Evolutionary conservation across 2,797 vertebrate species (phyloP).

Genomic region (Squalus acanthias): DNA sequence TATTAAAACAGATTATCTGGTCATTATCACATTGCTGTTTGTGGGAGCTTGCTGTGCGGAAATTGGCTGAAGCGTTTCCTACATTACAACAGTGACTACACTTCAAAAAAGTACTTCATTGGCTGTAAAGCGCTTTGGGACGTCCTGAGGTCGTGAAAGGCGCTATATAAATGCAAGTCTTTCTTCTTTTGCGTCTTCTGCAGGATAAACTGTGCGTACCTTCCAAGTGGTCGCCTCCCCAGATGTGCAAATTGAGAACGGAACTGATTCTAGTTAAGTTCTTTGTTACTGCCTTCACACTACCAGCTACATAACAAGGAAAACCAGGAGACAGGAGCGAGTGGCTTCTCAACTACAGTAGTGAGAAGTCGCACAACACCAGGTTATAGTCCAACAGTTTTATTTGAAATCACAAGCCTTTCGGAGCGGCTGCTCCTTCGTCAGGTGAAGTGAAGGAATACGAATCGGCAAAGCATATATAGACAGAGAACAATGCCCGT

Average conservation of each 20-base stretch:
- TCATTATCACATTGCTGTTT: background rate
- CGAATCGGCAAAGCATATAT: too few relatives aligned
- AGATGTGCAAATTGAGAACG: background rate
- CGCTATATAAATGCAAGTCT: too few relatives aligned
- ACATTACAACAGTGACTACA: background rate
- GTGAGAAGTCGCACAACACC: too few relatives aligned
- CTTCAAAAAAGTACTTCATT: too few relatives aligned
- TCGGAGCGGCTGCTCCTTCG: too few relatives aligned
- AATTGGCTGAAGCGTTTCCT: background rate
- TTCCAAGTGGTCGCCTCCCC: too few relatives aligned
- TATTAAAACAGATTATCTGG: background rate
- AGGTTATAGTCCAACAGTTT: too few relatives aligned
- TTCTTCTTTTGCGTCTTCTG: background rate
- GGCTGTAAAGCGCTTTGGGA: background rate
- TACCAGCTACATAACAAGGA: background rate
- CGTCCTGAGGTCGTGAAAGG: background rate
- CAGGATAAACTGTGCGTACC: background rate
- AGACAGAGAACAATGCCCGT: too few relatives aligned
- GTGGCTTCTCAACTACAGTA: too few relatives aligned
- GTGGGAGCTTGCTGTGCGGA: background rate
- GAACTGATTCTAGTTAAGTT: background rate
- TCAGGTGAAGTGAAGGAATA: too few relatives aligned
- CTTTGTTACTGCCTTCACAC: background rate
- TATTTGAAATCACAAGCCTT: too few relatives aligned
- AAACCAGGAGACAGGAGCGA: too few relatives aligned